These are phyloP conservation scores for Atrichornis clamosus DNA, from an alignment of 2,113 vertebrate genomes.

Conservation along the genomic window DNA sequence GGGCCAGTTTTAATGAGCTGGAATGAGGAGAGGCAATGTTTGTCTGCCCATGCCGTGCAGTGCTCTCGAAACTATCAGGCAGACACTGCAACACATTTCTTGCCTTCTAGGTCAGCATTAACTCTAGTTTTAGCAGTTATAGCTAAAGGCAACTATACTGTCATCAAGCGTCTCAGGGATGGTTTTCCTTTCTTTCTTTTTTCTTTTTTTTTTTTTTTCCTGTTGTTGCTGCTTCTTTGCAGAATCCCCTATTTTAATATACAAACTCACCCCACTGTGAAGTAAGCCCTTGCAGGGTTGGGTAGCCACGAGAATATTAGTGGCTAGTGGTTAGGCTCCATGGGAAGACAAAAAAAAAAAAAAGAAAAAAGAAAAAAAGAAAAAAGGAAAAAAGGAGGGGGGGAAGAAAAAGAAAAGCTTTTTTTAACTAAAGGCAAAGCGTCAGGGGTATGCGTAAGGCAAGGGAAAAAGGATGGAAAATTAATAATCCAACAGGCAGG, in stretches of 20 bases:
- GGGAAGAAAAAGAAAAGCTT: neutral
- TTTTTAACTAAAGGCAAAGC: slow-evolving; percentile 53
- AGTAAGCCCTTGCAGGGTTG: slow-evolving; percentile 73
- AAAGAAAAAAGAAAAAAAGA: neutral
- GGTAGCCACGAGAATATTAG: slow-evolving; percentile 66
- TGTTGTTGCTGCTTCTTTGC: slow-evolving; percentile 21
- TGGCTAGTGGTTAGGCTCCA: slow-evolving; percentile 72
- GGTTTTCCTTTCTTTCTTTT: neutral
- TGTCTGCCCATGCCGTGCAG: neutral
- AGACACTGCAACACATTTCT: neutral
- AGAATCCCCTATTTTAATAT: slow-evolving; percentile 65
- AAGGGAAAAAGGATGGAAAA: slow-evolving; percentile 78
- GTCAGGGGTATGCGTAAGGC: slow-evolving; percentile 66
- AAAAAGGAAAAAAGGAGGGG: fast-evolving
- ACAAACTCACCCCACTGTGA: slow-evolving; percentile 83
- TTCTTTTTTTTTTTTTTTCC: neutral
- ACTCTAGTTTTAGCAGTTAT: slow-evolving; percentile 24
- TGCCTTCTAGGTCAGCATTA: slow-evolving; percentile 55
- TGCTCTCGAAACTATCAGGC: neutral
- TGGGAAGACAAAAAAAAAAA: neutral
- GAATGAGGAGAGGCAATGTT: slow-evolving; percentile 43
- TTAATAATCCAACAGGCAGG: slow-evolving; percentile 89
- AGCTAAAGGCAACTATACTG: slow-evolving; percentile 56
- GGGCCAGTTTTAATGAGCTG: slow-evolving; percentile 54
- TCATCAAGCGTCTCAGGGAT: slow-evolving; percentile 50